phyloP scores from a whole-genome alignment of 2,113 vertebrate genomes.

The Anser brachyrhynchus region DNA sequence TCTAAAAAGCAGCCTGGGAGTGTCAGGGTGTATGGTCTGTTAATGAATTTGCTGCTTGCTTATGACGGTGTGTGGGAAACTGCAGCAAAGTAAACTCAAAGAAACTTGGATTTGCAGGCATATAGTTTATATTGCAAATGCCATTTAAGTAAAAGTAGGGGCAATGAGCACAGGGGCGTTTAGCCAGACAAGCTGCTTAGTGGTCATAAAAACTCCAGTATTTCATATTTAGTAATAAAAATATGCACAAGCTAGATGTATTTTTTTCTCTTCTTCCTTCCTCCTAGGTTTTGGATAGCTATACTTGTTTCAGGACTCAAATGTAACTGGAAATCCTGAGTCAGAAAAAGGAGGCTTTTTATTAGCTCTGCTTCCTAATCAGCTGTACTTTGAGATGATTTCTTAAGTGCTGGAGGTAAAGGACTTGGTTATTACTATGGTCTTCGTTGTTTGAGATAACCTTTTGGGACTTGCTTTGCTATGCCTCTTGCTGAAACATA shows the following conservation, averaged over 20 bases:
- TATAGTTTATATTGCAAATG: neutral
- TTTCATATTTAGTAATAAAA: neutral
- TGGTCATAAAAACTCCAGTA: neutral
- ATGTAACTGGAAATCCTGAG: neutral
- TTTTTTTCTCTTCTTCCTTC: neutral
- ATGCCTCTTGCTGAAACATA: neutral
- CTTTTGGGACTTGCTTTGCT: neutral
- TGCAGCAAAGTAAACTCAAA: neutral
- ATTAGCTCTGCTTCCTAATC: neutral
- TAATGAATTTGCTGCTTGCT: neutral
- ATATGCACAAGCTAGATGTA: neutral
- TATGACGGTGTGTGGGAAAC: neutral
- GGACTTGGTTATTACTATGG: neutral
- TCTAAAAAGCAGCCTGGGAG: neutral
- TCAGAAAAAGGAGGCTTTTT: neutral
- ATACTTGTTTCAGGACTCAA: neutral
- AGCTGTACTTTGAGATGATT: neutral
- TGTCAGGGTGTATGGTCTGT: neutral
- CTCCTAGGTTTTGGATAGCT: neutral
- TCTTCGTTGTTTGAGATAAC: neutral
- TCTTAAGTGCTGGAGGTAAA: constrained; percentile 1
- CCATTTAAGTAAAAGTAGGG: neutral
- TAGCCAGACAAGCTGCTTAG: constrained; percentile 1
- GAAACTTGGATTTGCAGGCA: neutral
- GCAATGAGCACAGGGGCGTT: neutral